phyloP scores from a whole-genome alignment of 2,888 invertebrate genomes.

The Polyommatus icarus region DNA sequence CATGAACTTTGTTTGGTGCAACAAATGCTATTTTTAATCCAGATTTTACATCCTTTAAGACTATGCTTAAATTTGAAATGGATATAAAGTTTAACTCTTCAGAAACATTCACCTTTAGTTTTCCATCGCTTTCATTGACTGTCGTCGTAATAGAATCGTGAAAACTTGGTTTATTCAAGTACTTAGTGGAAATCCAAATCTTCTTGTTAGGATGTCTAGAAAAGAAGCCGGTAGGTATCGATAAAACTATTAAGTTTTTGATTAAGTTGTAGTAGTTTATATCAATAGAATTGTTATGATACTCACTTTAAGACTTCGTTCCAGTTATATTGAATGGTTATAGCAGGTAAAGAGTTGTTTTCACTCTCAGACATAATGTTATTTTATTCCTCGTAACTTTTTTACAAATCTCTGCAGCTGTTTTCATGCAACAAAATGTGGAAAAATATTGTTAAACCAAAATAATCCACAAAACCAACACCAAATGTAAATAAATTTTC shows the following conservation, averaged over 20 bases:
- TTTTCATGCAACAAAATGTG: background rate
- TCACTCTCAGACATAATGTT: slow-evolving; percentile 7
- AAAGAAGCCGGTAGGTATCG: slow-evolving; percentile 4
- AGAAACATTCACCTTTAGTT: slow-evolving; percentile 65
- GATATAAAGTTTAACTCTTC: slow-evolving; percentile 67
- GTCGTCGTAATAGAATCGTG: slow-evolving; percentile 66
- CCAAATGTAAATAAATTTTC: too few relatives aligned
- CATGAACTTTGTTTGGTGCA: slow-evolving; percentile 72
- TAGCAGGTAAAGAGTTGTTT: slow-evolving; percentile 54
- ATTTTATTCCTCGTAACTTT: background rate
- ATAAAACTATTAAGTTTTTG: background rate
- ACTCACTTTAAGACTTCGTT: slow-evolving; percentile 72
- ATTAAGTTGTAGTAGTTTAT: background rate
- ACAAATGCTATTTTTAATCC: slow-evolving; percentile 73
- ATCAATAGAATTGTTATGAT: background rate
- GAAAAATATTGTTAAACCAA: too few relatives aligned
- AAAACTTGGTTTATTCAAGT: slow-evolving; percentile 59
- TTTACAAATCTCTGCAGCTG: background rate
- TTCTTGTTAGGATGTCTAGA: slow-evolving; percentile 66
- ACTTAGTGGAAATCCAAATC: slow-evolving; percentile 77
- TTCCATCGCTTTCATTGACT: slow-evolving; percentile 58
- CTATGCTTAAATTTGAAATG: slow-evolving; percentile 63
- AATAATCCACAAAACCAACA: too few relatives aligned
- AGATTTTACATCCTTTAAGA: slow-evolving; percentile 67
- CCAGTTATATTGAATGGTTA: slow-evolving; percentile 79